Evolutionary conservation across 2,888 invertebrate species (phyloP), one percentile per base, ranked within the genome.

Genomic region (Lasiommata megera): DNA sequence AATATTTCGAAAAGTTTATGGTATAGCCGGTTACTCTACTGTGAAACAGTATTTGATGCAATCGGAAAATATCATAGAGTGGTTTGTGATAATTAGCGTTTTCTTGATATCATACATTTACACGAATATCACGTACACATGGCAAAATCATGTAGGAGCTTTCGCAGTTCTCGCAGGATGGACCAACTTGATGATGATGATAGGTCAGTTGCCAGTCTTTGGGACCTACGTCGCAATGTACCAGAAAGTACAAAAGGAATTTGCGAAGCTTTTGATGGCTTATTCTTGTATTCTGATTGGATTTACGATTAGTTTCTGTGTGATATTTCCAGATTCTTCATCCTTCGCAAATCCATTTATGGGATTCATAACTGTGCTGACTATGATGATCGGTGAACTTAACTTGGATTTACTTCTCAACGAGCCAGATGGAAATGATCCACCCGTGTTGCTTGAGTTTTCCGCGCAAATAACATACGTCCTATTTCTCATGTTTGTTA

Each of bases 181-280:
- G 97, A 95, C 96, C 5, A 96, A 97, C 80, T 88, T 96, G n/a
- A 96, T 97, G 96, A 88, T 96, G 77, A 96, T 96, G 95, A 95
- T 97, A 57, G 97, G 97, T 0, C 96, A 97, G 71, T 85, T 97
- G 37, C 97, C 97, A 0, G 93, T 96, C 50, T 96, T 97, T 73
- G 97, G 97, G 14, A 95, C 96, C 0, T 97, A 97, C 74, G 96
- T 97, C 3, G 97, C 97, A 0, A 97, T 97, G 97, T 96, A 96
- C 69, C 96, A 96, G 1, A 94, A 95, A 80, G 96, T 96, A 0
- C 96, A 96, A 76, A 96, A 95, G 46, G 96, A 97, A 85, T 96
- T 97, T 68, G 95, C 96, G 6, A 96, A 96, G 74, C 87, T 97
- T n/a, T 92, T 97, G 50, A 92, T 96, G 84, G 96, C 96, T 0